These are phyloP conservation scores for Borostomias antarcticus DNA, from an alignment of 2,797 vertebrate genomes.

Conservation along the genomic window DNA sequence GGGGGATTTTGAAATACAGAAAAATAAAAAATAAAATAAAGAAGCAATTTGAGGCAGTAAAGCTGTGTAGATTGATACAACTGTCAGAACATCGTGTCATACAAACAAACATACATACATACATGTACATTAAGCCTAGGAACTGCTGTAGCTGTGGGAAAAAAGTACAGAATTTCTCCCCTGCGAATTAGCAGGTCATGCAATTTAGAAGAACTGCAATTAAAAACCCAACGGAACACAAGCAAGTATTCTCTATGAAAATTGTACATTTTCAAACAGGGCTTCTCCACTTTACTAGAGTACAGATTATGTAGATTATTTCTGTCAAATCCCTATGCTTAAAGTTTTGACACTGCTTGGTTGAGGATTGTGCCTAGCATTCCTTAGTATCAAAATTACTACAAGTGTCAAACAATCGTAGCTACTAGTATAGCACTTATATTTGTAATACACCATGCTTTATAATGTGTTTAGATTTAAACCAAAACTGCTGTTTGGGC, in stretches of 20 bases:
- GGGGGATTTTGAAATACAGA: constrained; percentile 51
- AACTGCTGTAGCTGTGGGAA: constrained; percentile 41
- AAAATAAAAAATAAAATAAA: constrained; percentile 20
- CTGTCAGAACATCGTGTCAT: constrained; percentile 46
- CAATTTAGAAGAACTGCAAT: constrained; percentile 40
- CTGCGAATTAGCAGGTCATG: constrained; percentile 52
- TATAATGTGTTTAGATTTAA: constrained; percentile 23
- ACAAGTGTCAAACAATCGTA: constrained; percentile 39
- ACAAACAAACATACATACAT: too few relatives aligned
- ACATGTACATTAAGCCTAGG: constrained; percentile 44
- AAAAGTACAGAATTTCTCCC: constrained; percentile 19
- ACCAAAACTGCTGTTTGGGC: constrained; percentile 29
- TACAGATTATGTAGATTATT: constrained; percentile 34
- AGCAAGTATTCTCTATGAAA: constrained; percentile 25
- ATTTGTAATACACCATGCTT: constrained; percentile 42
- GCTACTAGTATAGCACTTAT: constrained; percentile 36
- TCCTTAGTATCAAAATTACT: constrained; percentile 42
- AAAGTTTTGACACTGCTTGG: constrained; percentile 11
- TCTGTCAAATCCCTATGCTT: constrained; percentile 35
- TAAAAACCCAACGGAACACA: constrained; percentile 21
- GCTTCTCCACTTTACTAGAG: constrained; percentile 25
- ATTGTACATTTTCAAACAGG: constrained; percentile 34
- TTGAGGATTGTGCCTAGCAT: constrained; percentile 28
- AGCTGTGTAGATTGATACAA: constrained; percentile 63
- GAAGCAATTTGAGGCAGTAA: constrained; percentile 45